Conservation (phyloP, 1,140 invertebrate genomes). For the Thaumatotibia leucotreta region DNA sequence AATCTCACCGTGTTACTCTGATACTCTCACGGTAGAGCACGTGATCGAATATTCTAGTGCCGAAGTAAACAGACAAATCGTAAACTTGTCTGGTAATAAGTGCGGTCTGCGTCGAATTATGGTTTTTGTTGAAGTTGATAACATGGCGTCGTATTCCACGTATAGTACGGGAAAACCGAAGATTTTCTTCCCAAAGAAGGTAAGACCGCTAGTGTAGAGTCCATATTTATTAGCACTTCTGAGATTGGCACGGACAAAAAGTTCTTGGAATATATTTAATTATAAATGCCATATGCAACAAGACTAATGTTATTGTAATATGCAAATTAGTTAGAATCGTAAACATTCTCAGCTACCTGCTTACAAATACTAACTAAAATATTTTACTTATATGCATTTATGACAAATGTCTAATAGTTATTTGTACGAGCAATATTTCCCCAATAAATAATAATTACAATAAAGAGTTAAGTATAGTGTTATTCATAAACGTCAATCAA, state of each 20-base stretch:
- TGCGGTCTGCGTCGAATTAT: slow-evolving; percentile 65
- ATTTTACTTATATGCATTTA: too few relatives aligned
- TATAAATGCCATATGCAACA: too few relatives aligned
- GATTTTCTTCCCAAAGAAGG: slow-evolving; percentile 75
- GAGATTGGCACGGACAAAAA: not conserved
- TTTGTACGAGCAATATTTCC: too few relatives aligned
- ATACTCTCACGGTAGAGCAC: slow-evolving; percentile 40
- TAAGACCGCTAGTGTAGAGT: slow-evolving; percentile 31
- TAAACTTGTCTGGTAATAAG: slow-evolving; percentile 45
- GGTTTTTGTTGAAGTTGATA: slow-evolving; percentile 72
- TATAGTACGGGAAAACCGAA: slow-evolving; percentile 70
- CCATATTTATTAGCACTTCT: not conserved
- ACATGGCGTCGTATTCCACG: slow-evolving; percentile 71
- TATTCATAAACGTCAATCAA: too few relatives aligned
- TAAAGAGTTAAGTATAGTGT: too few relatives aligned
- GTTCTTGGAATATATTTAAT: not conserved
- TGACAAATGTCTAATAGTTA: too few relatives aligned
- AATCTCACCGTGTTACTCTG: slow-evolving; percentile 41
- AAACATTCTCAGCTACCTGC: too few relatives aligned
- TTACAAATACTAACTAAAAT: too few relatives aligned
- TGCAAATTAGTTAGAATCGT: too few relatives aligned
- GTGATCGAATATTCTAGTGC: slow-evolving; percentile 69
- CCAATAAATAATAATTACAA: too few relatives aligned
- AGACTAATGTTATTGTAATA: too few relatives aligned
- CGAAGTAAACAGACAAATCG: slow-evolving; percentile 34